Evolutionary conservation across 1,140 invertebrate species (phyloP), one percentile per base, ranked within the genome.

Genomic region (Brachionus koreanus): DNA sequence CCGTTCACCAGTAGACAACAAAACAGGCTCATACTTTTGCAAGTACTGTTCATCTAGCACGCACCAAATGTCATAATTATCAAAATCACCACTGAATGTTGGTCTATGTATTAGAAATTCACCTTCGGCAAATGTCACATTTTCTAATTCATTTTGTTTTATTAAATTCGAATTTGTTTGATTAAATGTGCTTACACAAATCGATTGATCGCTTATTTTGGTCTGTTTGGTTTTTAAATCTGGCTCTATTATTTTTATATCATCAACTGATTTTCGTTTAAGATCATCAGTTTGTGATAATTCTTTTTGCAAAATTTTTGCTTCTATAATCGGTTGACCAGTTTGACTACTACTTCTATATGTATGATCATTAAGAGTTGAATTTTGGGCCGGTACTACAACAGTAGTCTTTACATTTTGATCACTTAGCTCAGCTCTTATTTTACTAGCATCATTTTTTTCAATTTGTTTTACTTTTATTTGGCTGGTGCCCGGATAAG

Each of bases 11-110:
- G 76, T 79, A 10, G 76, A 79, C 35, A 79, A 43, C 49, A 79
- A 43, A 57, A 79, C 76, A 25, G 76, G 76, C n/a, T 79, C 76
- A 29, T 79, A 79, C 57, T 79, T 79, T 43, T 79, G 76, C 39
- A 79, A 29, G 25, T 61, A 79, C 39, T 79, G 76, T 35, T 79
- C 76, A 19, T 79, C 61, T 23, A 79, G 16, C 5, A 79, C 76
- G 33, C 76, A 79, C 76, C 76, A 79, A 12, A 79, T 79, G 19
- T 79, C 76, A 29, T 79, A 79, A 42, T 79, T 79, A 37, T 79
- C 76, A 79, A 79, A 79, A 43, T 79, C 76, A 42, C 76, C 76
- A 25, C 76, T 79, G n/a, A 79, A 79, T 6, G 76, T 79, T 43
- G 76, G 61, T 13, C 16, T 57, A 65, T 79, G 76, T 10, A 79